phyloP scores from a whole-genome alignment of 2,797 vertebrate species.

The Danio kyathit region DNA sequence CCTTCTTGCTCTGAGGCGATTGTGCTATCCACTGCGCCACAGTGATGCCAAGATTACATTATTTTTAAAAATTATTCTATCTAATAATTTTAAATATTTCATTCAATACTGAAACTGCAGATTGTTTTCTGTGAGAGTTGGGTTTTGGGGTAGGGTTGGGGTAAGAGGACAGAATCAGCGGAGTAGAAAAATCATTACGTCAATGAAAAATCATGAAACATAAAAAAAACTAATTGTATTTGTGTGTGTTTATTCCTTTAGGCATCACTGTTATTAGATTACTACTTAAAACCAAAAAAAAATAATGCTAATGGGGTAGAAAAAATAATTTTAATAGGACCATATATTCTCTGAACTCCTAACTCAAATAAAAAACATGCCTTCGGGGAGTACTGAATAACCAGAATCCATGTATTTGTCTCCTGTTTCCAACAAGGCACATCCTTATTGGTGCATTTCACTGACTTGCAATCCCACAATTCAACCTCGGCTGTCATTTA shows the following conservation, averaged over 20 bases:
- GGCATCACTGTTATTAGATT: not conserved
- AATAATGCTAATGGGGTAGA: not conserved
- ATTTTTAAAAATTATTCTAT: no score
- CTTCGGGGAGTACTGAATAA: slow-evolving; percentile 4
- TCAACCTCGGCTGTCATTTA: slow-evolving; percentile 21
- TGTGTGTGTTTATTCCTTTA: not conserved
- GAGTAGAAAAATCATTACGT: no score
- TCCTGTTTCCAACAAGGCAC: slow-evolving; percentile 5
- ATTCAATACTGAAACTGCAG: no score
- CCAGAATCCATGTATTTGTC: not conserved
- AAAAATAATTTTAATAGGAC: not conserved
- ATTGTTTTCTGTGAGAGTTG: no score
- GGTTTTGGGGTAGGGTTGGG: no score
- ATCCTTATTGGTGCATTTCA: slow-evolving; percentile 28
- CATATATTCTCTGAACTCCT: not conserved
- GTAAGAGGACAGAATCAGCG: no score
- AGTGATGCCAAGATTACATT: no score
- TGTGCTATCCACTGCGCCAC: no score
- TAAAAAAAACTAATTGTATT: no score
- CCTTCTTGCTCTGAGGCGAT: no score
- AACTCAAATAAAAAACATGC: slow-evolving; percentile 11
- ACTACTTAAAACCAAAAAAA: slow-evolving; percentile 9
- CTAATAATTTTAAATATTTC: no score
- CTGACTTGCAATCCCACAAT: not conserved
- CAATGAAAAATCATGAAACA: no score